Evolutionary conservation across 2,888 invertebrate genomes (phyloP).

Genomic region (Dicranocentrus wangi): DNA sequence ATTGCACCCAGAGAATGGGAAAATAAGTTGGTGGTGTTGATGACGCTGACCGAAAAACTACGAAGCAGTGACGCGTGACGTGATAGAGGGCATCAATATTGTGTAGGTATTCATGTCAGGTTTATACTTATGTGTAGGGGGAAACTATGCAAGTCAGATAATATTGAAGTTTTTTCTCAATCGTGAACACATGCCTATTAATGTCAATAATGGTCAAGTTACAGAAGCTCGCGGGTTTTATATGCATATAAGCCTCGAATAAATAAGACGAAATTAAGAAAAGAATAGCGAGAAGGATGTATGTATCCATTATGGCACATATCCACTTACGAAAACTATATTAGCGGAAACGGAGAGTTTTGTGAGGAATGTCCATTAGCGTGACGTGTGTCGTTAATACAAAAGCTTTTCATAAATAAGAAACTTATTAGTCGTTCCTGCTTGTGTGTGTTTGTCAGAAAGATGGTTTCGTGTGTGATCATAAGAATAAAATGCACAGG

Average conservation of each 20-base stretch:
- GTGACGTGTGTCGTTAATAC: slow-evolving; percentile 29
- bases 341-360: slow-evolving; percentile 7
- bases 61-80: slow-evolving; percentile 11
- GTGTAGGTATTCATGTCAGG: neutral
- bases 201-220: slow-evolving; percentile 29
- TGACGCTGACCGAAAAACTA: slow-evolving; percentile 17
- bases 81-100: slow-evolving; percentile 14
- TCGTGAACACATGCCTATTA: neutral
- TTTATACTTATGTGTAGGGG: neutral
- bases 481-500: too few relatives aligned
- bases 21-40: slow-evolving; percentile 7
- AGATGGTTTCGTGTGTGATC: too few relatives aligned
- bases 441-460: too few relatives aligned
- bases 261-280: slow-evolving; percentile 28
- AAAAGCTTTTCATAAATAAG: neutral
- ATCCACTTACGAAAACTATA: neutral
- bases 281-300: slow-evolving; percentile 5
- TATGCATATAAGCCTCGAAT: neutral
- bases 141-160: neutral
- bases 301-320: neutral
- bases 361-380: slow-evolving; percentile 26
- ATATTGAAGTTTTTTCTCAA: neutral
- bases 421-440: too few relatives aligned
- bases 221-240: too few relatives aligned
- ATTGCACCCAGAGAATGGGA: neutral